Conservation (phyloP, 2,888 invertebrate genomes). For the Tricholauxania praeusta region DNA sequence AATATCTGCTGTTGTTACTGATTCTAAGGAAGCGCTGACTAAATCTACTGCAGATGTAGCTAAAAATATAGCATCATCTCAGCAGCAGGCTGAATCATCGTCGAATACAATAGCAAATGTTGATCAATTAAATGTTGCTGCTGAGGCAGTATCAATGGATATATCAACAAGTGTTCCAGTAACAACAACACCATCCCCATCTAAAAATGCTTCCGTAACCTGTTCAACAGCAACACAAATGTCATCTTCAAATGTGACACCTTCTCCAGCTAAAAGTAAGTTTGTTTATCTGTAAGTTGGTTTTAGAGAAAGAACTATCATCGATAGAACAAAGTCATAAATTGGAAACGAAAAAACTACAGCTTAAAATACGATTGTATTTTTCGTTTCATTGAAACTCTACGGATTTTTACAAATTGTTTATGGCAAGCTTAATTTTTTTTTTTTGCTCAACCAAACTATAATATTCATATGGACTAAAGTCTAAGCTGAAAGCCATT, state of each 20-base stretch:
- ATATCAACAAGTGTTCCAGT: slow-evolving; percentile 32
- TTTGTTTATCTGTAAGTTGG: too few relatives aligned
- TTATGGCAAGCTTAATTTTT: too few relatives aligned
- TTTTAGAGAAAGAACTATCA: too few relatives aligned
- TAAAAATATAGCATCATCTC: slow-evolving; percentile 12
- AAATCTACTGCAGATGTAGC: slow-evolving; percentile 1
- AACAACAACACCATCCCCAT: slow-evolving; percentile 39
- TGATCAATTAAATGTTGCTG: slow-evolving; percentile 26
- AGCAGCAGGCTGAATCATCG: slow-evolving; percentile 23
- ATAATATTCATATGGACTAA: too few relatives aligned
- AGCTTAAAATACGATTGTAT: too few relatives aligned
- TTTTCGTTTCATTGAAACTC: too few relatives aligned
- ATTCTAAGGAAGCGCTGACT: not conserved
- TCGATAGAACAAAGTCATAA: too few relatives aligned
- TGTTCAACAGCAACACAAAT: slow-evolving; percentile 9
- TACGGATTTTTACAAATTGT: too few relatives aligned
- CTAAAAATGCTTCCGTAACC: slow-evolving; percentile 22
- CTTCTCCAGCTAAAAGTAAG: slow-evolving; percentile 20
- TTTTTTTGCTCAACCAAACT: too few relatives aligned
- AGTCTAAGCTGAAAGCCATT: too few relatives aligned
- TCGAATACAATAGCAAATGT: slow-evolving; percentile 32
- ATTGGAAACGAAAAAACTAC: too few relatives aligned
- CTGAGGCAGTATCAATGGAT: slow-evolving; percentile 13
- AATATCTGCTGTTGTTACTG: not conserved
- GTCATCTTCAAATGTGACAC: slow-evolving; percentile 30